phyloP scores from a whole-genome alignment of 92 coral and sea anemone genomes.

The Porites cylindrica region DNA sequence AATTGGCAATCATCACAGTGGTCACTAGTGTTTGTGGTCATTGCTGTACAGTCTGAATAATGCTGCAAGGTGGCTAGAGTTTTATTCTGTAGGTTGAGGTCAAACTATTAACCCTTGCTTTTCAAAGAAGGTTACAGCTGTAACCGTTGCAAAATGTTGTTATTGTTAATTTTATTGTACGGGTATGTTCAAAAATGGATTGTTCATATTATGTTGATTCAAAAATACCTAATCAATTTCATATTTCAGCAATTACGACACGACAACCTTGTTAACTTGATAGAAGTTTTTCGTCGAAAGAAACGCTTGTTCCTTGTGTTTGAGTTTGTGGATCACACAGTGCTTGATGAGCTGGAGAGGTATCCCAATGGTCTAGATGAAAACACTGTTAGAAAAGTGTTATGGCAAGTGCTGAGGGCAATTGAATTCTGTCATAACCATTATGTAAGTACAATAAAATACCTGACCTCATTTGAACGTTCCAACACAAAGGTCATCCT shows the following conservation, averaged over 20 bases:
- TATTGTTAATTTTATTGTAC: too few relatives aligned
- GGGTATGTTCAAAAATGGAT: neutral
- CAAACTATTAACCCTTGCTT: too few relatives aligned
- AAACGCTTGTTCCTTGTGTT: constrained; percentile 97
- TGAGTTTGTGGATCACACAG: constrained; percentile 99
- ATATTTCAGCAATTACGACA: constrained; percentile 91
- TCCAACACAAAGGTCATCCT: too few relatives aligned
- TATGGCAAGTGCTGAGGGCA: constrained; percentile 98
- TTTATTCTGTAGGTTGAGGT: too few relatives aligned
- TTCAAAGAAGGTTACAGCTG: too few relatives aligned
- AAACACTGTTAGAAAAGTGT: constrained; percentile 78
- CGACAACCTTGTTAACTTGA: constrained; percentile 94
- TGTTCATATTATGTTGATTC: neutral
- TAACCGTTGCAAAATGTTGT: too few relatives aligned
- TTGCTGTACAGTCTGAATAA: too few relatives aligned
- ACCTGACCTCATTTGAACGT: too few relatives aligned
- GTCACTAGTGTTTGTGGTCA: too few relatives aligned
- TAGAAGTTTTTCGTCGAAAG: constrained; percentile 96
- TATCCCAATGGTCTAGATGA: constrained; percentile 98
- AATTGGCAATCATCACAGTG: too few relatives aligned
- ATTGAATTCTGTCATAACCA: constrained; percentile 96
- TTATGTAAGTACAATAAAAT: constrained; percentile 75
- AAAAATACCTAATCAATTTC: neutral
- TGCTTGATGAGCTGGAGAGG: constrained; percentile 95
- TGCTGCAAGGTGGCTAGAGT: too few relatives aligned